Evolutionary conservation across 2,797 vertebrate species (phyloP).

Genomic region (Karalla daura): DNA sequence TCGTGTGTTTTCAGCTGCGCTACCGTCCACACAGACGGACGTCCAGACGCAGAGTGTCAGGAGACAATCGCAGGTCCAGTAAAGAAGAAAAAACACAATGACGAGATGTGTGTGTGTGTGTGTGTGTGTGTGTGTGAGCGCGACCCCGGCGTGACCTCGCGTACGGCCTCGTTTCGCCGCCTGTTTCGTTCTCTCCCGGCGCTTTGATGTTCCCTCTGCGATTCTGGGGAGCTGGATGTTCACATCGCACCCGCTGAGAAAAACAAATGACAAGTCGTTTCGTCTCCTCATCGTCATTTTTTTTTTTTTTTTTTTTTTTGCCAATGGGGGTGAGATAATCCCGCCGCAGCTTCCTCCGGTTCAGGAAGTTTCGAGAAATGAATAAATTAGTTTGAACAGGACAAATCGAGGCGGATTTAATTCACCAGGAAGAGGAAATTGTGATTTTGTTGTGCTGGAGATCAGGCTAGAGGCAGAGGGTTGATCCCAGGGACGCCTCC

Average conservation of each 20-base stretch:
- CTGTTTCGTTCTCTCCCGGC: neutral
- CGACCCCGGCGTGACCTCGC: slow-evolving; percentile 5
- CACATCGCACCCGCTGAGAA: slow-evolving; percentile 10
- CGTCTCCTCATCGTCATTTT: slow-evolving; percentile 11
- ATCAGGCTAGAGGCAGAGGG: neutral
- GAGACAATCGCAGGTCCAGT: neutral
- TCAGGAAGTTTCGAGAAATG: neutral
- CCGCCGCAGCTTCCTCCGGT: neutral
- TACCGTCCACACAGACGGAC: neutral
- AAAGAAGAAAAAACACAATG: too few relatives aligned
- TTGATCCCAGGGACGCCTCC: too few relatives aligned
- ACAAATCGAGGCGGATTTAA: neutral
- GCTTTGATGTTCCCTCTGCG: slow-evolving; percentile 40
- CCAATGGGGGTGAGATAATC: slow-evolving; percentile 9
- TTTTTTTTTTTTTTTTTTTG: too few relatives aligned
- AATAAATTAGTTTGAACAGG: neutral
- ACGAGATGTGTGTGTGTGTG: too few relatives aligned
- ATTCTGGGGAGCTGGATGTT: slow-evolving; percentile 25
- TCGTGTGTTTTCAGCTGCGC: slow-evolving; percentile 2
- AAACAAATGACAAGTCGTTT: slow-evolving; percentile 30
- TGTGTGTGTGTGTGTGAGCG: too few relatives aligned
- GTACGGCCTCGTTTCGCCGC: slow-evolving; percentile 16
- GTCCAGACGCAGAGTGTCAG: neutral
- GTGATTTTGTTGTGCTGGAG: neutral
- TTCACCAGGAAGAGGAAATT: neutral